These are phyloP conservation scores for Falco novaeseelandiae DNA, from an alignment of 2,797 vertebrate species.

Conservation along the genomic window DNA sequence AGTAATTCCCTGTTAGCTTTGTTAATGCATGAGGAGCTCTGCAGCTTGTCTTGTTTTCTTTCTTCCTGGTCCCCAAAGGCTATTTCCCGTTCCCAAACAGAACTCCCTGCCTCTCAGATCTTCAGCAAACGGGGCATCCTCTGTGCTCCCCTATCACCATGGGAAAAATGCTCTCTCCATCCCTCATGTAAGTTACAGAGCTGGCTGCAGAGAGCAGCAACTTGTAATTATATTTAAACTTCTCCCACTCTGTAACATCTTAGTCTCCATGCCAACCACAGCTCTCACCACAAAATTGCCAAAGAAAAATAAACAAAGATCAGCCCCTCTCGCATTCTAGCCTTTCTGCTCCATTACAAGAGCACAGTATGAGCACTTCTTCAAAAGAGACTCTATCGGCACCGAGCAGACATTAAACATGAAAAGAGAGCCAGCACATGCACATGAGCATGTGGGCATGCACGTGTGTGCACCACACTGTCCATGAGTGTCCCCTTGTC, in stretches of 20 bases:
- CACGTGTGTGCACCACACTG: accelerated
- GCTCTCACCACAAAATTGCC: constrained; percentile 9
- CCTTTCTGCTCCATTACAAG: neutral
- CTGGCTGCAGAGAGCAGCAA: neutral
- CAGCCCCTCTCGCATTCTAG: neutral
- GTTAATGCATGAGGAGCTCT: neutral
- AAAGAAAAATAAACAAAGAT: constrained; percentile 13
- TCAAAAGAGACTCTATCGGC: neutral
- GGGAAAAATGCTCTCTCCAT: neutral
- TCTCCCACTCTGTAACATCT: neutral
- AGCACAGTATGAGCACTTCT: neutral
- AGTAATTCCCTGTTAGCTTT: neutral
- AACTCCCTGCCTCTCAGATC: neutral
- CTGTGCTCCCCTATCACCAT: neutral
- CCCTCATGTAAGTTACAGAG: neutral
- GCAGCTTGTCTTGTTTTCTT: neutral
- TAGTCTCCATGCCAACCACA: neutral
- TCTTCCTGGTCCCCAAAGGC: neutral
- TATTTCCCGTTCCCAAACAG: neutral
- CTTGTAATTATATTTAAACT: constrained; percentile 23
- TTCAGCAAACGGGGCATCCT: neutral
- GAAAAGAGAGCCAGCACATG: no score
- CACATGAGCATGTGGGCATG: accelerated
- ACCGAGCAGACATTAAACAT: neutral
- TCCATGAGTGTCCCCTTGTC: accelerated